Evolutionary conservation across 2,797 vertebrate genomes (phyloP).

Genomic region (Margarornis squamiger): DNA sequence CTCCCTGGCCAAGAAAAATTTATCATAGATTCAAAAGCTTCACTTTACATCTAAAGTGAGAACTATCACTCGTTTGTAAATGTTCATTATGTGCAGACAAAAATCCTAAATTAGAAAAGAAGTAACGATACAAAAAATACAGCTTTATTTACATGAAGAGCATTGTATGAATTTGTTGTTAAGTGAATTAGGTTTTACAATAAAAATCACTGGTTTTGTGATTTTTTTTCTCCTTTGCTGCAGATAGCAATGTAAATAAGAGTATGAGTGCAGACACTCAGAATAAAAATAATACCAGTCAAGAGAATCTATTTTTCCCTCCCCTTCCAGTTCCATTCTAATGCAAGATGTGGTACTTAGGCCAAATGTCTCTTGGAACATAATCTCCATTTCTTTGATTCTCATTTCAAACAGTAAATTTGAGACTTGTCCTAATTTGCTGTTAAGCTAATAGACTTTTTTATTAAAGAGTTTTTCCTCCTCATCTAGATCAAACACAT

Average conservation of each 20-base stretch:
- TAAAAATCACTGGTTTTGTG: not conserved
- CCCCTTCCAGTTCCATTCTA: not conserved
- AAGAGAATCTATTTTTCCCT: not conserved
- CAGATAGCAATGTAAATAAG: not conserved
- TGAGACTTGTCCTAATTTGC: not conserved
- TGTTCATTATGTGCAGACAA: not conserved
- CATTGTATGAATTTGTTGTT: not conserved
- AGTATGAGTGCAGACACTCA: not conserved
- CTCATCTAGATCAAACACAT: not conserved
- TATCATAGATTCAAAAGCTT: not conserved
- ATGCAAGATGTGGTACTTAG: not conserved
- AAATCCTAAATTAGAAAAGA: not conserved
- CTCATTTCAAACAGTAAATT: not conserved
- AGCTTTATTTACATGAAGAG: not conserved
- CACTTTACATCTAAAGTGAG: not conserved
- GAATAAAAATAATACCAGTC: not conserved
- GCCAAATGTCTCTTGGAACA: not conserved
- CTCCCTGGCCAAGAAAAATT: not conserved
- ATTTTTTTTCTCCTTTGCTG: not conserved
- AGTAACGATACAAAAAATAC: not conserved
- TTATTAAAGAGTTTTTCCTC: not conserved
- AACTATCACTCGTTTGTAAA: not conserved
- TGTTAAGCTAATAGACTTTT: not conserved
- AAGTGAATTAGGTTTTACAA: not conserved
- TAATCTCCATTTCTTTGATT: not conserved